These are phyloP conservation scores for Oxyruncus cristatus DNA, from an alignment of 2,113 vertebrate genomes.

Conservation along the genomic window DNA sequence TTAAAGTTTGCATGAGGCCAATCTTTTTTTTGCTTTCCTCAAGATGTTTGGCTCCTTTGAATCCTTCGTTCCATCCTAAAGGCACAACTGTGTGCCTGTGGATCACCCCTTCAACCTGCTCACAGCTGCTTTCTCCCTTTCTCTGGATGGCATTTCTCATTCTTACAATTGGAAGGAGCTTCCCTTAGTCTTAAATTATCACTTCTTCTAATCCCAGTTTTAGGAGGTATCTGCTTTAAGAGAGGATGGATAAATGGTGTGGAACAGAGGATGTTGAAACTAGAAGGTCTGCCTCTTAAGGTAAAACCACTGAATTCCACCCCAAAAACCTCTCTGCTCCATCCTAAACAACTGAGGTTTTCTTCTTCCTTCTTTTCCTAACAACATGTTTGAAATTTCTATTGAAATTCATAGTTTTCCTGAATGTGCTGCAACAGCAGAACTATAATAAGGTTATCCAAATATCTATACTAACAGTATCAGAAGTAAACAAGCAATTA, in stretches of 20 bases:
- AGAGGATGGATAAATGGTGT: neutral
- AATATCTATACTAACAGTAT: neutral
- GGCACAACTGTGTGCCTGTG: neutral
- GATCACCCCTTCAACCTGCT: neutral
- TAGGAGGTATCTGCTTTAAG: neutral
- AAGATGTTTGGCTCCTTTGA: conserved; percentile 13
- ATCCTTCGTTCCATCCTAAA: neutral
- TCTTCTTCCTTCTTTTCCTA: neutral
- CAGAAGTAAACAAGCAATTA: neutral
- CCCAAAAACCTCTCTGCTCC: neutral
- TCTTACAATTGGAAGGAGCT: neutral
- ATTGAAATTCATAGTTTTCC: neutral
- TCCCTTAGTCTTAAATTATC: neutral
- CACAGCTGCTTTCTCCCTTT: neutral
- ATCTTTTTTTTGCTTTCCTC: conserved; percentile 36
- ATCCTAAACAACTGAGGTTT: neutral
- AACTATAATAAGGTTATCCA: neutral
- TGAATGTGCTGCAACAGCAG: neutral
- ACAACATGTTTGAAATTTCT: neutral
- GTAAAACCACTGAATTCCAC: neutral
- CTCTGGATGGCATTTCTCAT: neutral
- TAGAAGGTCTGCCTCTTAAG: neutral
- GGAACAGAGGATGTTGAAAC: neutral
- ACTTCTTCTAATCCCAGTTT: neutral
- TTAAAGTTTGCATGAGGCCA: neutral